Evolutionary conservation across 2,797 vertebrate species (phyloP).

Genomic region (Poliocrania exsul): DNA sequence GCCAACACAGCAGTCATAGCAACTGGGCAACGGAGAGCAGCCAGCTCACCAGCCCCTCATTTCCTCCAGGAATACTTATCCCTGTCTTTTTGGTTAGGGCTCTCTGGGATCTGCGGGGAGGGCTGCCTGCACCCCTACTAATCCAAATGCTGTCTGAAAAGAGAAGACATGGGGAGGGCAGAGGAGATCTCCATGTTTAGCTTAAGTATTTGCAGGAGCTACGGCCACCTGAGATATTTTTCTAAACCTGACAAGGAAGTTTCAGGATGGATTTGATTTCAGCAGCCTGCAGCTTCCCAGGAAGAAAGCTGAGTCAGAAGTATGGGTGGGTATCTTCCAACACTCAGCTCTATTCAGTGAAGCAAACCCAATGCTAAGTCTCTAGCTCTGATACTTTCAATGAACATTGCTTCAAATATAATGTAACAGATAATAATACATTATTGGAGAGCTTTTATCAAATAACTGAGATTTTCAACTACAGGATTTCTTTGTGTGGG

Average conservation of each 20-base stretch:
- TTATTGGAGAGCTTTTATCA: neutral
- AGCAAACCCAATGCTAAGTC: neutral
- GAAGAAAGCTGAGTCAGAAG: conserved; percentile 31
- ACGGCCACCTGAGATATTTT: neutral
- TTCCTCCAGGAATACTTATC: neutral
- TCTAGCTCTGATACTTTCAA: neutral
- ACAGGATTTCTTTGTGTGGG: neutral
- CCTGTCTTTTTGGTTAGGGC: accelerated
- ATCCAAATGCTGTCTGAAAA: neutral
- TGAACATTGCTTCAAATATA: neutral
- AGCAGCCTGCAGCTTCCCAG: neutral
- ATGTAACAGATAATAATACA: neutral
- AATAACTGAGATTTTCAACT: neutral
- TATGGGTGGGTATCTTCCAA: neutral
- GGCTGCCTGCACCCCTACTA: neutral
- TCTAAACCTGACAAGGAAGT: neutral
- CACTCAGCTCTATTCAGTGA: neutral
- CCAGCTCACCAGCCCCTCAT: neutral
- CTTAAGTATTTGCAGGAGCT: neutral
- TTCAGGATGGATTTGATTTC: neutral
- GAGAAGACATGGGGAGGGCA: neutral
- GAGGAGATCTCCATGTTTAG: neutral
- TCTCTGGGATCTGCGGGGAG: neutral
- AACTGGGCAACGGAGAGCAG: neutral
- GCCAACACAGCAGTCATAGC: neutral